Conservation (phyloP, 2,797 vertebrate genomes). For the Gobionotothen gibberifrons region DNA sequence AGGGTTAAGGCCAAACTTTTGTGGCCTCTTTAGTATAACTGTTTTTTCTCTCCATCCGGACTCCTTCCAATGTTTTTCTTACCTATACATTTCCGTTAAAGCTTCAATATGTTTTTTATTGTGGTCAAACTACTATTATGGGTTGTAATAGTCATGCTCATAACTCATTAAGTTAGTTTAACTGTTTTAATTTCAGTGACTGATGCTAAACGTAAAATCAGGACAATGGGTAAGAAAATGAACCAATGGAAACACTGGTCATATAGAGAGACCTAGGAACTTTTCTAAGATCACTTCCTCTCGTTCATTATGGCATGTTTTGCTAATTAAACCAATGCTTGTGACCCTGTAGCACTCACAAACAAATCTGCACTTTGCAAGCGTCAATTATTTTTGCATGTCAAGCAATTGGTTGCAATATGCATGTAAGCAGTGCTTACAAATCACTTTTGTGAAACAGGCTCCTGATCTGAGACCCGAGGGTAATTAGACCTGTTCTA, state of each 20-base stretch:
- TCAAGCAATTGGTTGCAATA: not conserved
- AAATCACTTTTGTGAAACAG: slow-evolving; percentile 2
- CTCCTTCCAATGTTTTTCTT: not conserved
- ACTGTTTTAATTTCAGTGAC: not conserved
- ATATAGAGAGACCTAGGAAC: not conserved
- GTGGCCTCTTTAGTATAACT: not conserved
- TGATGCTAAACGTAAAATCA: not conserved
- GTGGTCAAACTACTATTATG: not conserved
- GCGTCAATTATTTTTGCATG: not conserved
- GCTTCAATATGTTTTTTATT: not conserved
- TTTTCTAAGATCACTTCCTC: not conserved
- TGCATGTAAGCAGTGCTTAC: not conserved
- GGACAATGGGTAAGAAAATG: not conserved
- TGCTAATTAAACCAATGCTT: not conserved
- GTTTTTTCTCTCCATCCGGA: not conserved
- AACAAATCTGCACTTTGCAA: not conserved
- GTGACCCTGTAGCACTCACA: not conserved
- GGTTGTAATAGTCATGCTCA: not conserved
- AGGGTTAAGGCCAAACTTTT: not conserved
- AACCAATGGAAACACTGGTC: not conserved
- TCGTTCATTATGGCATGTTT: not conserved
- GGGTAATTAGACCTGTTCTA: not conserved
- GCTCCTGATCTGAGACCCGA: not conserved
- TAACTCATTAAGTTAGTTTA: not conserved
- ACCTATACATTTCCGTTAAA: not conserved